Percentiles rank a stretch among this genome's conserved stretches.
Evolutionary conservation across 2,113 vertebrate genomes (phyloP).

Genomic region (Callocephalon fimbriatum): DNA sequence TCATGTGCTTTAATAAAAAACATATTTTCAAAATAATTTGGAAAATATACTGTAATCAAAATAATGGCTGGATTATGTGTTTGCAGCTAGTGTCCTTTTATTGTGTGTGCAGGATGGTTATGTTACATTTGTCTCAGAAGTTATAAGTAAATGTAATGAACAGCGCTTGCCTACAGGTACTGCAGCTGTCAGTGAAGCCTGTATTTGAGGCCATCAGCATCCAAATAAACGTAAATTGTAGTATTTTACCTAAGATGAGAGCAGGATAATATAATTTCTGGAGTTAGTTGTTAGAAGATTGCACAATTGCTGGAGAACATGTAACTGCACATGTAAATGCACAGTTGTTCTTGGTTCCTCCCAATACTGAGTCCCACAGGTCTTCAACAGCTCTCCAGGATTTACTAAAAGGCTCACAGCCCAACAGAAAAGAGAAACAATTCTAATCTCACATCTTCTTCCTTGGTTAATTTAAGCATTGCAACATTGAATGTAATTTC

Average conservation of each 20-base stretch:
- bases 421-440: neutral
- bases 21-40: neutral
- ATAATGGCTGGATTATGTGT: neutral
- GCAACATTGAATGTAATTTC: neutral
- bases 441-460: neutral
- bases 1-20: neutral
- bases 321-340: rapidly evolving
- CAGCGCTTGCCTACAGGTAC: neutral
- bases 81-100: neutral
- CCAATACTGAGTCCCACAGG: neutral
- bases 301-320: neutral
- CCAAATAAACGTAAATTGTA: neutral
- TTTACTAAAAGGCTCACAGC: neutral
- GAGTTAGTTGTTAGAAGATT: neutral
- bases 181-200: neutral
- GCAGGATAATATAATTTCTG: neutral
- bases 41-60: constrained; percentile 3
- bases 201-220: neutral
- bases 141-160: neutral
- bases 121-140: neutral
- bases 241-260: neutral
- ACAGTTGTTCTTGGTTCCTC: neutral
- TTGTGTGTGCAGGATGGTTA: neutral
- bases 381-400: neutral
- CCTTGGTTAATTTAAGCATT: neutral